A percentile compares a stretch with the other conserved stretches of the same genome.
phyloP scores from a whole-genome alignment of 2,888 invertebrate species.

The Pterobdella sp. region DNA sequence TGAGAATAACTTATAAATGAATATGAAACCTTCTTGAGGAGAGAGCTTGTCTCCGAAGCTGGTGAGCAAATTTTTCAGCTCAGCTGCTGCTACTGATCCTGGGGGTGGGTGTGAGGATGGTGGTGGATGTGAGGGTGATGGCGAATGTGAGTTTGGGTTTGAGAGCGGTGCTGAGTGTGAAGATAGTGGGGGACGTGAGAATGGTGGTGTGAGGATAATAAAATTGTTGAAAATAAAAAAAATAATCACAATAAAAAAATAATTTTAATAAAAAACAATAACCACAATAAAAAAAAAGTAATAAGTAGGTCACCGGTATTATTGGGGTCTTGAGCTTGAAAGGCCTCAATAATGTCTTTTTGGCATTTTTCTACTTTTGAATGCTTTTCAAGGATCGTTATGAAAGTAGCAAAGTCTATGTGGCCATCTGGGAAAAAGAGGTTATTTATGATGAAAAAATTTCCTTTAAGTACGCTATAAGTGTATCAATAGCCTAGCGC shows the following conservation, averaged over 20 bases:
- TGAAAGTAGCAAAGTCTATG: conserved; percentile 73
- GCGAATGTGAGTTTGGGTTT: too few species aligned
- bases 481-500: not conserved
- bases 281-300: too few species aligned
- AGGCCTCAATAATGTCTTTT: conserved; percentile 75
- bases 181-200: too few species aligned
- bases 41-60: conserved; percentile 82
- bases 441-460: not conserved
- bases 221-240: too few species aligned
- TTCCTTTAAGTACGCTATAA: not conserved
- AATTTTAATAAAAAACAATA: too few species aligned
- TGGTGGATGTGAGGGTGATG: too few species aligned
- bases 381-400: conserved; percentile 89
- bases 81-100: conserved; percentile 64
- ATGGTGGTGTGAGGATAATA: too few species aligned
- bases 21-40: conserved; percentile 36
- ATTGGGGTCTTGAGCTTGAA: conserved; percentile 66
- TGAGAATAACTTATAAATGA: too few species aligned
- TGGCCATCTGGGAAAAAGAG: conserved; percentile 38
- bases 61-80: conserved; percentile 74
- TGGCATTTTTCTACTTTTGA: conserved; percentile 70
- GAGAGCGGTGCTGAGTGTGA: too few species aligned
- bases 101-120: too few species aligned
- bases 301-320: conserved; percentile 53
- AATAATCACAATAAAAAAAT: too few species aligned